Evolutionary conservation across 2,113 vertebrate species (phyloP).

Genomic region (Semnopithecus entellus): DNA sequence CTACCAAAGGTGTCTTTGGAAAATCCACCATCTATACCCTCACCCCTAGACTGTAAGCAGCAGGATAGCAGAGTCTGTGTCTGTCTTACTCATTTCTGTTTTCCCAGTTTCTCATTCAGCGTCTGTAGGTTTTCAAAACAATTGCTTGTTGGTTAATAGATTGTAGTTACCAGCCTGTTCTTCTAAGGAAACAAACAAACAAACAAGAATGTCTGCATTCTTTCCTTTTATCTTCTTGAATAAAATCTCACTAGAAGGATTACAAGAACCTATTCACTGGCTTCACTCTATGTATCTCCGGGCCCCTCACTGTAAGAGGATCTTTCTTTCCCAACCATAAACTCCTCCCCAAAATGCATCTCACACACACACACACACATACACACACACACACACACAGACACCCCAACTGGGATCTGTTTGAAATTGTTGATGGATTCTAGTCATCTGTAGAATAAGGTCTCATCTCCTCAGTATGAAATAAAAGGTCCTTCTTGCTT

Average conservation of each 20-base stretch:
- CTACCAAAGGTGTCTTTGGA: background rate
- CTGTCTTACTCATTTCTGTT: background rate
- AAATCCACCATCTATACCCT: background rate
- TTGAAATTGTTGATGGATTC: background rate
- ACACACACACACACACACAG: background rate
- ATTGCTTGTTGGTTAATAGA: background rate
- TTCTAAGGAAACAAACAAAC: background rate
- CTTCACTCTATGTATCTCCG: background rate
- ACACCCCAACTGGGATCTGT: background rate
- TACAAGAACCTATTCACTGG: background rate
- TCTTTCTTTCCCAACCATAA: background rate
- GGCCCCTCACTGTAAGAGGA: background rate
- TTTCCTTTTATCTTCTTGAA: constrained; percentile 25
- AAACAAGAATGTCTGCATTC: background rate
- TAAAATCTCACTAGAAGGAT: background rate
- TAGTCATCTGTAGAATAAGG: background rate
- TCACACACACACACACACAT: background rate
- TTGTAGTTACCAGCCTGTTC: background rate
- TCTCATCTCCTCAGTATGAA: background rate
- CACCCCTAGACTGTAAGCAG: background rate
- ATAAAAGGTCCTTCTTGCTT: background rate
- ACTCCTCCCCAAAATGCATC: too few species aligned
- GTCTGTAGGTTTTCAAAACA: background rate
- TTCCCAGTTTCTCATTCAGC: background rate
- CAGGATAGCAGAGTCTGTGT: too few species aligned